Evolutionary conservation across 2,113 vertebrate species (phyloP).

Genomic region (Oreotrochilus melanogaster): DNA sequence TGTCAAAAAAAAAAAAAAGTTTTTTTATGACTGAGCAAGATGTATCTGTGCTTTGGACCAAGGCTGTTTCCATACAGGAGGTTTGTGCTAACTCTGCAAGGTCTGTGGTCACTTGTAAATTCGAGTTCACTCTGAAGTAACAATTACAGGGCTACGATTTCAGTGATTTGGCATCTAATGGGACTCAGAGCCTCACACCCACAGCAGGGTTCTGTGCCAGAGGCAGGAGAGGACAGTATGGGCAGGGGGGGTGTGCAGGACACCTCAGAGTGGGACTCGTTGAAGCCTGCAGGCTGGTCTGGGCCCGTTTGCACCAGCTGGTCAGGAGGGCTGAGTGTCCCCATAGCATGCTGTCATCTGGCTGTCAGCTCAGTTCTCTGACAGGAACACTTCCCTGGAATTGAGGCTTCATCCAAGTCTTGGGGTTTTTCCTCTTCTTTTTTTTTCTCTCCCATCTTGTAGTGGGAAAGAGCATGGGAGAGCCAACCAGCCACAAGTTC

Average conservation of each 20-base stretch:
- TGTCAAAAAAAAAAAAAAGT: constrained; percentile 5
- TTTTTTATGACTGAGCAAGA: constrained; percentile 49
- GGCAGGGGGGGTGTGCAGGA: neutral
- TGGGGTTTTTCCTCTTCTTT: neutral
- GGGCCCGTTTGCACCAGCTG: accelerated
- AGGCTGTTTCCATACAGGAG: neutral
- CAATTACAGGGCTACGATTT: accelerated
- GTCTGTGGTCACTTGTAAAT: neutral
- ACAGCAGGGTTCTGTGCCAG: neutral
- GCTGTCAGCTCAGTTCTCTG: neutral
- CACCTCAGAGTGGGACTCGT: neutral
- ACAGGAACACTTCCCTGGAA: neutral
- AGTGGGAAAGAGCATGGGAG: neutral
- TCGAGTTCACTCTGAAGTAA: neutral
- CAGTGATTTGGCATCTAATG: neutral
- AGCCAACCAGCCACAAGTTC: neutral
- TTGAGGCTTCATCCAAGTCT: neutral
- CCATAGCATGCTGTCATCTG: neutral
- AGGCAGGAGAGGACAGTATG: neutral
- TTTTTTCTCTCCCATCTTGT: neutral
- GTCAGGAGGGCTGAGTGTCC: constrained; percentile 36
- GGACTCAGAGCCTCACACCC: neutral
- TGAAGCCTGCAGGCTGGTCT: neutral
- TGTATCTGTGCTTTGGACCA: constrained; percentile 40
- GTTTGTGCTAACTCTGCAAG: neutral